Evolutionary conservation across 2,113 vertebrate genomes (phyloP), one percentile per base, ranked within the genome.

Genomic region (Epinephelus cyanopodus): DNA sequence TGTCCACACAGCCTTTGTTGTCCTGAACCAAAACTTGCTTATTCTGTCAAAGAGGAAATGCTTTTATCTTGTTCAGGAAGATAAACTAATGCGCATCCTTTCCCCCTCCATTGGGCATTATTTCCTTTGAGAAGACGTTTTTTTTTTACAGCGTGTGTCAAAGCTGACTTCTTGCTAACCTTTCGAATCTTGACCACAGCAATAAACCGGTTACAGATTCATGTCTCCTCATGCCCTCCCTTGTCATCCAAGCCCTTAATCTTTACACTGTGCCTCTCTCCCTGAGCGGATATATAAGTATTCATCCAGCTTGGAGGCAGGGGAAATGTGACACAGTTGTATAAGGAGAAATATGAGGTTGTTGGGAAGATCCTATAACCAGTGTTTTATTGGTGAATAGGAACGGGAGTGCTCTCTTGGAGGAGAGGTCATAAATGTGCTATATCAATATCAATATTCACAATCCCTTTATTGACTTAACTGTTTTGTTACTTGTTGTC

Each of bases 161-260:
- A 82, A 91, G 75, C 89, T 90, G 91, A 90, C 93, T 91, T 81
- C 84, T 89, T 65, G 66, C 89, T 93, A 91, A 92, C 92, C 93
- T 94, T 93, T 95, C 74, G 79, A 86, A 82, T 91, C 89, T 90
- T 90, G 92, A 92, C 92, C 92, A 91, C 74, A 86, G 87, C 88
- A 85, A 90, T 95, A 94, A 94, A 93, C 74, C 77, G 1, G 75
- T 74, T 85, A 86, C 76, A 93, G 92, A 94, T 94, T 93, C 88
- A 94, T 93, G 87, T 82, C 72, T 84, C 68, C 83, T 85, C 54
- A 58, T 89, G 89, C 90, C 87, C 76, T 83, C 81, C 75, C 76
- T 73, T 91, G 90, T 93, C 92, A 94, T 83, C 87, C 81, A 42
- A 87, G 83, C 90, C 85, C 86, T 94, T 93, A 91, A 93, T 94